Percentiles rank a stretch among this genome's conserved stretches.
These are phyloP conservation scores for Drosophila kambysellisi DNA, from an alignment of 2,888 invertebrate genomes.

Conservation along the genomic window DNA sequence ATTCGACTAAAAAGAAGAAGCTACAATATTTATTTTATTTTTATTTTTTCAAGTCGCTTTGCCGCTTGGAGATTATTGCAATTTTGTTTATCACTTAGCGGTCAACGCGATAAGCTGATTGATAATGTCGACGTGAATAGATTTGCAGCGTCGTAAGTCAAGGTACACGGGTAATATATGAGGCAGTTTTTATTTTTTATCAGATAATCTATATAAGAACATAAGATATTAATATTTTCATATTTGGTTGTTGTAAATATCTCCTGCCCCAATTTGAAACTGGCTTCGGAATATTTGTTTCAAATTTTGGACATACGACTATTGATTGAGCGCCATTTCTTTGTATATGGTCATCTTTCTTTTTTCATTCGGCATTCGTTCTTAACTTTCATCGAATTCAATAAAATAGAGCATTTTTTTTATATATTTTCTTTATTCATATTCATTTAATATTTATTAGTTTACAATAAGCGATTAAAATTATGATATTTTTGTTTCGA, in stretches of 20 bases:
- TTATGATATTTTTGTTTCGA: conserved; percentile 59
- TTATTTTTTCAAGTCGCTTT: conserved; percentile 2
- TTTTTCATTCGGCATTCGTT: background rate
- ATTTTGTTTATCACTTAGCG: conserved; percentile 39
- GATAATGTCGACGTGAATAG: conserved; percentile 17
- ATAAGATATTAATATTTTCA: background rate
- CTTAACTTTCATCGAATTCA: background rate
- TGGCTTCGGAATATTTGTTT: conserved; percentile 10
- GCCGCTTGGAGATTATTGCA: conserved; percentile 37
- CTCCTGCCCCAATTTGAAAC: conserved; percentile 23
- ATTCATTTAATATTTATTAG: conserved; percentile 81
- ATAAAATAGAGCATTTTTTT: conserved; percentile 15
- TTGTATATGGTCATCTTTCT: background rate
- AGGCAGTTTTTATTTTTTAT: conserved; percentile 15
- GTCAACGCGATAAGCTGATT: conserved; percentile 51
- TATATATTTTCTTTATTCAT: conserved; percentile 69
- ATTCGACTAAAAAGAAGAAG: conserved; percentile 48
- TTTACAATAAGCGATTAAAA: conserved; percentile 82
- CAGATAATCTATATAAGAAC: background rate
- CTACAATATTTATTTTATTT: conserved; percentile 33
- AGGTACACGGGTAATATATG: conserved; percentile 21
- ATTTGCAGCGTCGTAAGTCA: conserved; percentile 15
- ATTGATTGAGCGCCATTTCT: background rate
- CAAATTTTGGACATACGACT: conserved; percentile 1
- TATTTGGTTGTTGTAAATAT: conserved; percentile 10